These are phyloP conservation scores for Sitta europaea DNA, from an alignment of 2,113 vertebrate species.

Conservation along the genomic window DNA sequence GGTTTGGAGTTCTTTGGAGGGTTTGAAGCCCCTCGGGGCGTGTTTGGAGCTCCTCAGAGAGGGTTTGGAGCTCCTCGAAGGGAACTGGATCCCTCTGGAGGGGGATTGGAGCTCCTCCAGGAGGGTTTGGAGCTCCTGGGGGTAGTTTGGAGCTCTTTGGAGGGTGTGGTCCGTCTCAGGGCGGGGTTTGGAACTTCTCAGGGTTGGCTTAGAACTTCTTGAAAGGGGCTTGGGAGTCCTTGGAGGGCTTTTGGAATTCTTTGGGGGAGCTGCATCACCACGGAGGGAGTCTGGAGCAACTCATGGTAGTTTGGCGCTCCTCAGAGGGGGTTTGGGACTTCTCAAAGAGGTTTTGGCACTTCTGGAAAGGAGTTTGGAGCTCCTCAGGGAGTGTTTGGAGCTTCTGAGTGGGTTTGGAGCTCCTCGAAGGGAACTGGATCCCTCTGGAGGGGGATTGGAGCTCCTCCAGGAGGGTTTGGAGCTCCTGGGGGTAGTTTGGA, in stretches of 20 bases:
- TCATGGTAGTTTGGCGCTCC: rapidly evolving
- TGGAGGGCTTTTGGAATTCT: neutral
- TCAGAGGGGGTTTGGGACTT: neutral
- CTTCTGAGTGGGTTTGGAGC: neutral
- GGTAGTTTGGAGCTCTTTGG: neutral
- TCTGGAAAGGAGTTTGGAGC: too few relatives aligned
- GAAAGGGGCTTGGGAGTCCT: too few relatives aligned
- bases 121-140: neutral
- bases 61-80: neutral
- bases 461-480: neutral
- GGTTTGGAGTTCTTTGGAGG: neutral
- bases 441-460: neutral
- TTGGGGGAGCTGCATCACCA: neutral
- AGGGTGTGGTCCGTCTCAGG: too few relatives aligned
- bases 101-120: neutral
- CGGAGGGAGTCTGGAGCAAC: neutral
- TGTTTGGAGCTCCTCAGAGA: neutral
- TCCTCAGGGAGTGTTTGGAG: rapidly evolving
- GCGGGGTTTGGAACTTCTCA: neutral
- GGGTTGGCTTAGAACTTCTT: too few relatives aligned
- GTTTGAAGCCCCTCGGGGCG: too few relatives aligned
- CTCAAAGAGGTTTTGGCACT: neutral
- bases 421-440: too few relatives aligned
- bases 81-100: neutral
- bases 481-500: neutral